These are phyloP conservation scores for Drosophila colorata DNA, from an alignment of 2,888 invertebrate species.

Conservation along the genomic window DNA sequence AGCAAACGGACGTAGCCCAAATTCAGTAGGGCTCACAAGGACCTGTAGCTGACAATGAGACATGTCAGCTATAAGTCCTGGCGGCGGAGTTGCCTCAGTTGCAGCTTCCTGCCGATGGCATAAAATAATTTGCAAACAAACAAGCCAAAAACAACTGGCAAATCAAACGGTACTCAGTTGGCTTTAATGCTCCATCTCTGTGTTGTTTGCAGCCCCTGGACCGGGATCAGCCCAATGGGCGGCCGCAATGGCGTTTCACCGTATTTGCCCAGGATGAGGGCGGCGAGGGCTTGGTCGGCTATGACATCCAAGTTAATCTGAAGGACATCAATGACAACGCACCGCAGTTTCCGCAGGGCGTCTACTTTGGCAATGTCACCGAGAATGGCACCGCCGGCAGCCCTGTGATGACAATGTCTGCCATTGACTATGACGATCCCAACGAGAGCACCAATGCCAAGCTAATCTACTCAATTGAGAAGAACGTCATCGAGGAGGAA, in stretches of 20 bases:
- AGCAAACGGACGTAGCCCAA: not conserved
- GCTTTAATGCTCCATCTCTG: not conserved
- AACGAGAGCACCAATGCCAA: slow-evolving; percentile 97
- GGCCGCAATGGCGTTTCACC: slow-evolving; percentile 97
- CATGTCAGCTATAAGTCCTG: slow-evolving; percentile 26
- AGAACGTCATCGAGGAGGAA: slow-evolving; percentile 98
- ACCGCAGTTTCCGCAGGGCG: slow-evolving; percentile 96
- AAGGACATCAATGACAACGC: slow-evolving; percentile 99
- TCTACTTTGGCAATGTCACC: slow-evolving; percentile 96
- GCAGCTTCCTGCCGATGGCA: slow-evolving; percentile 58
- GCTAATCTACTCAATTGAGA: slow-evolving; percentile 97
- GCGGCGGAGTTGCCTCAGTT: slow-evolving; percentile 27
- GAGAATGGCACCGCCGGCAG: slow-evolving; percentile 98
- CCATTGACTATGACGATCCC: slow-evolving; percentile 98
- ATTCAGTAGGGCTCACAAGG: slow-evolving; percentile 7
- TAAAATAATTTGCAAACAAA: slow-evolving; percentile 73
- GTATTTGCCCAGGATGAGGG: slow-evolving; percentile 98
- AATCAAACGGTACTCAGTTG: slow-evolving; percentile 52
- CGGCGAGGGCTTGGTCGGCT: slow-evolving; percentile 97
- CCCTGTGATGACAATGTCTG: slow-evolving; percentile 99
- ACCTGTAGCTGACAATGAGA: slow-evolving; percentile 56
- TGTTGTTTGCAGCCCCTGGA: slow-evolving; percentile 91
- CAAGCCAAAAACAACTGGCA: slow-evolving; percentile 63
- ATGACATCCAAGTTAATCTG: slow-evolving; percentile 98
- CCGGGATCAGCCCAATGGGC: slow-evolving; percentile 97